phyloP scores from a whole-genome alignment of 2,888 invertebrate genomes.

The Xylocampa areola region DNA sequence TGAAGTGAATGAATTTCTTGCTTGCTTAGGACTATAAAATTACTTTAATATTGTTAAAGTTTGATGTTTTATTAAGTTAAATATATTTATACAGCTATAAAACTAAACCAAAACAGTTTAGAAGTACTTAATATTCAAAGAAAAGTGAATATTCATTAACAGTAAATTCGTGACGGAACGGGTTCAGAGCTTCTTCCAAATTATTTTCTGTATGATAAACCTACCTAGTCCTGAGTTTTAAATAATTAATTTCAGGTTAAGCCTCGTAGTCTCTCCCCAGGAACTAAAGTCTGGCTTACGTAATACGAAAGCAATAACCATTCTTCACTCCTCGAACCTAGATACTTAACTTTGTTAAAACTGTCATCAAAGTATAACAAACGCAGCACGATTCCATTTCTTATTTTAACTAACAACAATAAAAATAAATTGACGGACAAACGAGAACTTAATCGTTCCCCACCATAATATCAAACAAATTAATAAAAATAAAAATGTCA shows the following conservation, averaged over 20 bases:
- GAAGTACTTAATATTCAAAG: too few relatives aligned
- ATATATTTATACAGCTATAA: too few relatives aligned
- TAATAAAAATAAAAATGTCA: conserved; percentile 87
- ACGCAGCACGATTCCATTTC: conserved; percentile 48
- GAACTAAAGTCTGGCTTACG: background rate
- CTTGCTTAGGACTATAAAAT: too few relatives aligned
- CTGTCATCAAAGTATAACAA: conserved; percentile 43
- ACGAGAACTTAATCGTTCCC: conserved; percentile 59
- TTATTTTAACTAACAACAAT: conserved; percentile 53
- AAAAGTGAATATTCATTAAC: too few relatives aligned
- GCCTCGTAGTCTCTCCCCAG: too few relatives aligned
- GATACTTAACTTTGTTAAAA: conserved; percentile 6
- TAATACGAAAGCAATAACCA: background rate
- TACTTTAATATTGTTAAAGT: too few relatives aligned
- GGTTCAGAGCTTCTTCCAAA: too few relatives aligned
- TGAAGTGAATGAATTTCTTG: conserved; percentile 28
- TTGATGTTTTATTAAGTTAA: too few relatives aligned
- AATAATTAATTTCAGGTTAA: background rate
- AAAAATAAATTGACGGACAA: conserved; percentile 59
- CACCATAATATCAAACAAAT: conserved; percentile 76
- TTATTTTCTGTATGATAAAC: too few relatives aligned
- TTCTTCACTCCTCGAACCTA: conserved; percentile 1
- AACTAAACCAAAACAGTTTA: too few relatives aligned
- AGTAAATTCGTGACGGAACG: too few relatives aligned
- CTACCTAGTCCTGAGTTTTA: too few relatives aligned